Evolutionary conservation across 2,888 invertebrate genomes (phyloP), one percentile per base, ranked within the genome.

Genomic region (Spicauda simplicius): DNA sequence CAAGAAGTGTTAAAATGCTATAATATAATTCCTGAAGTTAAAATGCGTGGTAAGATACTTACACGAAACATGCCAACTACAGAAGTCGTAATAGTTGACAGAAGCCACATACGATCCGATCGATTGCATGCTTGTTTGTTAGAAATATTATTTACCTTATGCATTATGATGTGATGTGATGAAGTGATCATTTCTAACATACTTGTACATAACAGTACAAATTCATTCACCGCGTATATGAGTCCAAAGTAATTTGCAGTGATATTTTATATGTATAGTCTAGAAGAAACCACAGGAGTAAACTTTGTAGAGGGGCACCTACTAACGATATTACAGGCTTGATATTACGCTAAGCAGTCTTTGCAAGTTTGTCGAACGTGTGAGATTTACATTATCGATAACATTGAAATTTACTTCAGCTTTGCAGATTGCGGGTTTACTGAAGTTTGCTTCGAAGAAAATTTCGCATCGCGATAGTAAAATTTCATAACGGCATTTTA

Each of bases 281-380:
- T 48, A 16, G 16, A 48, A 14, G 5, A 16, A 48, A 16, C 48
- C 2, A 16, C n/a, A 48, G 14, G 16, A 16, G 16, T 48, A 48
- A 48, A 16, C 48, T 8, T 48, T 3, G 16, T 18, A 52, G 33
- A 61, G 50, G 37, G 33, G 33, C 14, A n/a, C n/a, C n/a, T n/a
- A n/a, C 60, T 61, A 48, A 61, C 52, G 37, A 33, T 61, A 50
- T 52, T 50, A 37, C 60, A 60, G 60, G 59, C 60, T 12, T 16
- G 33, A 52, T 52, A 48, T 18, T 56, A 37, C 10, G 37, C 18
- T 53, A 25, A 63, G 55, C 55, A 62, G 55, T 30, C 63, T 62
- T 41, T 48, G 62, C 20, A 48, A 63, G 63, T 63, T 63, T 63
- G 63, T 48, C 55, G 64, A 64, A 64, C 57, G 64, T 64, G 64